Evolutionary conservation across 2,797 vertebrate genomes (phyloP).

Genomic region (Halcyon badia): DNA sequence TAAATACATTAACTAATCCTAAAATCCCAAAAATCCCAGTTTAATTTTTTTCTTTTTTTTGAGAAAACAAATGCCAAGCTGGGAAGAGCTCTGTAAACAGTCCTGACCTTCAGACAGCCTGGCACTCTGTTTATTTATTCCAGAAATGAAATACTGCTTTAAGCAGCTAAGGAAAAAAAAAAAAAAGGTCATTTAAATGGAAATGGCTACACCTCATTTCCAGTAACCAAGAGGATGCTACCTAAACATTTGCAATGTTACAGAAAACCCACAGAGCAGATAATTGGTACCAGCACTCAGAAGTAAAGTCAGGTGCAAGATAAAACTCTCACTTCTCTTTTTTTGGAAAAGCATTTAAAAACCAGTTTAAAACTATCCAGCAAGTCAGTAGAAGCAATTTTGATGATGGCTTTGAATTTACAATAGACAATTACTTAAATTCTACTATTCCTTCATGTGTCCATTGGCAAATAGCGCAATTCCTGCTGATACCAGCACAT

Average conservation of each 20-base stretch:
- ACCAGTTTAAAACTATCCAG: not conserved
- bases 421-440: not conserved
- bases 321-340: not conserved
- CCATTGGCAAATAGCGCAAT: not conserved
- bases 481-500: not conserved
- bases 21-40: conserved; percentile 59
- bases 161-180: not conserved
- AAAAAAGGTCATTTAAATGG: not conserved
- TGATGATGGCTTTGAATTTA: not conserved
- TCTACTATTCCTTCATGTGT: not conserved
- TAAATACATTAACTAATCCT: conserved; percentile 73
- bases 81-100: conserved; percentile 22
- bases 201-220: conserved; percentile 30
- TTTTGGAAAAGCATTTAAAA: not conserved
- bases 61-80: conserved; percentile 29
- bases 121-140: not conserved
- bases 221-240: not conserved
- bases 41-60: conserved; percentile 5
- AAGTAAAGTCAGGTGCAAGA: not conserved
- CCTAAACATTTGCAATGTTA: not conserved
- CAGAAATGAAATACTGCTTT: not conserved
- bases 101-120: conserved; percentile 20
- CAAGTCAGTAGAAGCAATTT: not conserved
- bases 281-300: not conserved
- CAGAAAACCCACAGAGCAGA: not conserved